A percentile compares a stretch with the other conserved stretches of the same genome.
These are phyloP conservation scores for Colossoma macropomum DNA, from an alignment of 2,113 vertebrate genomes.

Conservation along the genomic window DNA sequence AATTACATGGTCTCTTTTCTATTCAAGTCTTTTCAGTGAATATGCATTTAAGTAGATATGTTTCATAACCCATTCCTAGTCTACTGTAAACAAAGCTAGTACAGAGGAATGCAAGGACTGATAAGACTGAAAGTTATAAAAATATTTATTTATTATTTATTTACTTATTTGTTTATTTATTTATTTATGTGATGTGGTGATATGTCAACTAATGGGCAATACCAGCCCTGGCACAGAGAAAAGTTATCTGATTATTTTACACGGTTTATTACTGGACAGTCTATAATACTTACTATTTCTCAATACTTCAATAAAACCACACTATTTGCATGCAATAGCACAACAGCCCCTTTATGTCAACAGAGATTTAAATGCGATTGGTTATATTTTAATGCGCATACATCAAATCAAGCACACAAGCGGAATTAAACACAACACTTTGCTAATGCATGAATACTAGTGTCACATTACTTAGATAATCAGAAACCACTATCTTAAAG, in stretches of 20 bases:
- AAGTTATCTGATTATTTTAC: too few species aligned
- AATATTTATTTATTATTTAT: too few species aligned
- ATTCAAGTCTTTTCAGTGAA: slow-evolving; percentile 18
- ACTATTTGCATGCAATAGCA: neutral
- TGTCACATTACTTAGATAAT: slow-evolving; percentile 51
- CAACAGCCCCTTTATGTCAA: neutral
- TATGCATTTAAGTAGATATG: slow-evolving; percentile 1
- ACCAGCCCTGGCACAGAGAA: too few species aligned
- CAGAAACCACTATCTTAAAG: slow-evolving; percentile 43
- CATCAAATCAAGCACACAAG: slow-evolving; percentile 34
- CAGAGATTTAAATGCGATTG: neutral
- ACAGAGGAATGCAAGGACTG: slow-evolving; percentile 9
- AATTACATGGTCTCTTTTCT: slow-evolving; percentile 10
- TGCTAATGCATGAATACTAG: slow-evolving; percentile 25
- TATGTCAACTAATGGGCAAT: neutral
- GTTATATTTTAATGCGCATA: slow-evolving; percentile 25
- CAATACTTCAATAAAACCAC: neutral
- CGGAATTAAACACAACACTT: slow-evolving; percentile 40
- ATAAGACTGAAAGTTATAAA: too few species aligned
- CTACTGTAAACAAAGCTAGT: slow-evolving; percentile 32
- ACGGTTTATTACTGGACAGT: too few species aligned
- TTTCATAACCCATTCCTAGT: slow-evolving; percentile 19
- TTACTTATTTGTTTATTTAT: too few species aligned
- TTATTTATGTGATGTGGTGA: neutral
- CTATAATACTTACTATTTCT: too few species aligned